Conservation (phyloP, 2,888 invertebrate species). For the Acronicta aceris region DNA sequence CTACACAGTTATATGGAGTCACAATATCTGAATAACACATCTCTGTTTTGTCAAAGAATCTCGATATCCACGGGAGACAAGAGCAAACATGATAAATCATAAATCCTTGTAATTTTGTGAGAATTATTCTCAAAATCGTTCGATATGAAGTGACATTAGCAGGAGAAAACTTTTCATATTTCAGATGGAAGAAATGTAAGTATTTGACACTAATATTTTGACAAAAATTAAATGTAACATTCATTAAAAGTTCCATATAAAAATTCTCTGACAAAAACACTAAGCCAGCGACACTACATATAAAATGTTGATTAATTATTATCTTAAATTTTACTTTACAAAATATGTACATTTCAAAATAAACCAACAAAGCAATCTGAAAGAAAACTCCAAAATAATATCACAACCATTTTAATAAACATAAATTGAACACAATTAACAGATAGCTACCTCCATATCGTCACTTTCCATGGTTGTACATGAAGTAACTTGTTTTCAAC, state of each 20-base stretch:
- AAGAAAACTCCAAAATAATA: background rate
- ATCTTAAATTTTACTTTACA: no score
- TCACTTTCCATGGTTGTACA: slow-evolving; percentile 67
- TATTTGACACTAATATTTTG: no score
- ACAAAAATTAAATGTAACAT: no score
- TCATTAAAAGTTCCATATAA: no score
- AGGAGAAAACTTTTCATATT: background rate
- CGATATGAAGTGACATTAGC: slow-evolving; percentile 35
- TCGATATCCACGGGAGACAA: slow-evolving; percentile 61
- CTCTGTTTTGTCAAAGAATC: slow-evolving; percentile 61
- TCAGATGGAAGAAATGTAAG: no score
- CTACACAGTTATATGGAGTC: slow-evolving; percentile 44
- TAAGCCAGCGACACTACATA: no score
- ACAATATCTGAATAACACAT: slow-evolving; percentile 57
- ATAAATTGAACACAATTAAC: slow-evolving; percentile 28
- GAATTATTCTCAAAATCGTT: slow-evolving; percentile 56
- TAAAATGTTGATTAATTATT: no score
- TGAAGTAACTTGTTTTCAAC: slow-evolving; percentile 66
- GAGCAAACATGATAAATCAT: slow-evolving; percentile 73
- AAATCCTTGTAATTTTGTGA: slow-evolving; percentile 52
- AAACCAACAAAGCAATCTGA: background rate
- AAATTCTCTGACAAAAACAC: no score
- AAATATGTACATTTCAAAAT: no score
- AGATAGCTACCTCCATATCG: slow-evolving; percentile 17
- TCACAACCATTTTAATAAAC: slow-evolving; percentile 32